These are phyloP conservation scores for Enoplolaimus lenunculus DNA, from an alignment of 2,888 invertebrate species.

Conservation along the genomic window DNA sequence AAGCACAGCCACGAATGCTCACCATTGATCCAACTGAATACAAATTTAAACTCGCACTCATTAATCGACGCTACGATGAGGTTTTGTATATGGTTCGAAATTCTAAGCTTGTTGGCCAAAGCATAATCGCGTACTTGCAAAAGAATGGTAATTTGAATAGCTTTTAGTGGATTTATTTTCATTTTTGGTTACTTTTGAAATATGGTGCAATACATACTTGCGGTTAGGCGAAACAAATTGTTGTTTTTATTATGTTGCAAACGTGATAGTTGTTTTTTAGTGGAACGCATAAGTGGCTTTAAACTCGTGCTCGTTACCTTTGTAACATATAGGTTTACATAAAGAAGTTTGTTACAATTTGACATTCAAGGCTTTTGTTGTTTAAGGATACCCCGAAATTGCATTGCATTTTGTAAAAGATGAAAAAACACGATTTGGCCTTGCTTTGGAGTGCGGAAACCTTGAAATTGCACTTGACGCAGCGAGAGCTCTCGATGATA, in stretches of 20 bases:
- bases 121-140: conserved; percentile 93
- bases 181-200: too few relatives aligned
- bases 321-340: too few relatives aligned
- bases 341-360: too few relatives aligned
- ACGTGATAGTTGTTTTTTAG: too few relatives aligned
- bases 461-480: conserved; percentile 86
- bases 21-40: conserved; percentile 94
- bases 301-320: too few relatives aligned
- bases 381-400: conserved; percentile 88
- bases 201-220: too few relatives aligned
- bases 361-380: too few relatives aligned
- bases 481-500: conserved; percentile 81
- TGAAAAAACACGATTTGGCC: conserved; percentile 81
- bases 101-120: conserved; percentile 89
- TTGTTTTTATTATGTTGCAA: too few relatives aligned
- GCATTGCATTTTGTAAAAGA: conserved; percentile 98
- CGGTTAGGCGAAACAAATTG: too few relatives aligned
- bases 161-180: too few relatives aligned
- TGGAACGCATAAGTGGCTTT: too few relatives aligned
- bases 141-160: too few relatives aligned
- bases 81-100: conserved; percentile 76
- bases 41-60: conserved; percentile 87
- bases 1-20: conserved; percentile 72
- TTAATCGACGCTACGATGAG: conserved; percentile 87
- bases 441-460: conserved; percentile 94